These are phyloP conservation scores for Rhopalosiphum nymphaeae DNA, from an alignment of 2,888 invertebrate genomes.

Conservation along the genomic window DNA sequence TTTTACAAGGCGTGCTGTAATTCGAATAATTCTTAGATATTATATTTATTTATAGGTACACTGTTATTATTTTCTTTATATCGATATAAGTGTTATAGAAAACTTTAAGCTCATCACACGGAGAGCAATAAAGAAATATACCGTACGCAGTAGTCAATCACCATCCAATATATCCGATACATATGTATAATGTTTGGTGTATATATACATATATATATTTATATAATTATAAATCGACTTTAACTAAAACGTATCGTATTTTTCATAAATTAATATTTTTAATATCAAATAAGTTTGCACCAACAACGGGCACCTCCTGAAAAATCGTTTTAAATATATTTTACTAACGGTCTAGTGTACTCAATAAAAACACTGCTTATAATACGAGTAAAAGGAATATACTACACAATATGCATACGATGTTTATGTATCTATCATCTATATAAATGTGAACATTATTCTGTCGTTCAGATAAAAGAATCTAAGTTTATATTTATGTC, in stretches of 20 bases:
- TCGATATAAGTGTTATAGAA: not conserved
- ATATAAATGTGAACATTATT: not conserved
- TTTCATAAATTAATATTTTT: not conserved
- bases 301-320: no score
- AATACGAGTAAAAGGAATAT: no score
- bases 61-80: not conserved
- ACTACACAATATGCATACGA: not conserved
- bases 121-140: not conserved
- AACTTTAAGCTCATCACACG: not conserved
- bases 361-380: no score
- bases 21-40: not conserved
- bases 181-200: not conserved
- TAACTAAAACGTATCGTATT: not conserved
- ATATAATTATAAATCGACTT: not conserved
- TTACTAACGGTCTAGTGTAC: no score
- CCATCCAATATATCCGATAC: not conserved
- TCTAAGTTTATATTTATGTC: not conserved
- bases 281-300: no score
- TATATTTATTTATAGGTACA: not conserved
- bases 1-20: not conserved
- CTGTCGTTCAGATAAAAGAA: not conserved
- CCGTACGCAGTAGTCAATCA: not conserved
- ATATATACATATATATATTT: not conserved
- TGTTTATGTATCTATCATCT: not conserved
- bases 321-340: no score